Evolutionary conservation across 2,888 invertebrate species (phyloP), one percentile per base, ranked within the genome.

Genomic region (Alitta virens): DNA sequence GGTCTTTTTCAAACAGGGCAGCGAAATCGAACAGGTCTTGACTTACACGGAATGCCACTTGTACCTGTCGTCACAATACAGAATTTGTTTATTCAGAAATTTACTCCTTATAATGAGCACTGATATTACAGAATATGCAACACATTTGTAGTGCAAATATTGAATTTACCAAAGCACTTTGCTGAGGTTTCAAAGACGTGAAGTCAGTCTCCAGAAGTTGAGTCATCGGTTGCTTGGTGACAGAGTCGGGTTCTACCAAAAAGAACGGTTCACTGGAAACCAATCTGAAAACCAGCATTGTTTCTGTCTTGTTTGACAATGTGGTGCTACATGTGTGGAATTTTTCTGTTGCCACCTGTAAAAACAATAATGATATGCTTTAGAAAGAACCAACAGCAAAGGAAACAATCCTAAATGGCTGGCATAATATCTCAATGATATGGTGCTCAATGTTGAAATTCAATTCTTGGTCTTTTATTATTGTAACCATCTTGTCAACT

Each of bases 251-350:
- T 40, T 75, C 72, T 14, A 78, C 72, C 65, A 79, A 59, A 24
- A 72, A 26, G 66, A 78, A 79, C 18, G 79, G 78, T 27, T 69
- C 54, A 18, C 69, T 70, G 42, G 75, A 71, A 23, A 67, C 65
- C 38, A 79, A 71, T 40, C 63, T 66, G 65, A 80, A 79, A 55
- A 70, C 72, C 63, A 79, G 67, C 7, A 75, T 73, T 0, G 80
- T 75, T 68, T 74, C 71, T 24, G 77, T 79, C 42, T 72, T 67
- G 64, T 80, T 80, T 42, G 75, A 72, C 63, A 80, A 62, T 66
- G 73, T 74, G 25, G 72, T 66, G 60, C 73, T 72, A 67, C 70
- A 68, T 0, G 71, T 65, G 49, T 72, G 66, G 46, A 75, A 63
- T n/a, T 67, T 70, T 61, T 77, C 75, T 1, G 63, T 33, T 59